A percentile compares a stretch with the other conserved stretches of the same genome.
These are phyloP conservation scores for Mesaphorura yosii DNA, from an alignment of 1,140 invertebrate species.

Conservation along the genomic window DNA sequence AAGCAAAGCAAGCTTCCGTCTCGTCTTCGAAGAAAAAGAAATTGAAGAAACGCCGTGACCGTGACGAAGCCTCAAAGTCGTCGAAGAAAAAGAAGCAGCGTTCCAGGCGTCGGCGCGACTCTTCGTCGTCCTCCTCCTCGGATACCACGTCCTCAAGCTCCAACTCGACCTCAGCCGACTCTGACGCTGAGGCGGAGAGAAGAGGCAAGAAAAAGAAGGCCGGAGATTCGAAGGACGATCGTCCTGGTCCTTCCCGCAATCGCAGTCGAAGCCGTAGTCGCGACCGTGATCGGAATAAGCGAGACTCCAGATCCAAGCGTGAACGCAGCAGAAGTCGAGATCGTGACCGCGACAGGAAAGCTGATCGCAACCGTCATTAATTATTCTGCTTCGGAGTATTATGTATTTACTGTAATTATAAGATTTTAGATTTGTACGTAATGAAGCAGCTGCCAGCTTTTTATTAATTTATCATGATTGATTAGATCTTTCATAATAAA, in stretches of 20 bases:
- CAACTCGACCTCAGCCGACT: not conserved
- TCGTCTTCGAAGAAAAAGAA: slow-evolving; percentile 19
- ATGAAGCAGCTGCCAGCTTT: too few relatives aligned
- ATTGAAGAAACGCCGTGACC: slow-evolving; percentile 33
- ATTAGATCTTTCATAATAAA: too few relatives aligned
- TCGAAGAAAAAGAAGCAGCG: slow-evolving; percentile 40
- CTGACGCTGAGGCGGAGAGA: not conserved
- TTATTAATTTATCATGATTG: too few relatives aligned
- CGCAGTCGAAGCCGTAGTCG: not conserved
- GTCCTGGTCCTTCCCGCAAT: not conserved
- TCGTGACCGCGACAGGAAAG: too few relatives aligned
- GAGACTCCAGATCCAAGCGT: too few relatives aligned
- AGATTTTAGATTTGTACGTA: too few relatives aligned
- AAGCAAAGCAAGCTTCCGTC: too few relatives aligned
- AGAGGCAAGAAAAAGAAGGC: not conserved
- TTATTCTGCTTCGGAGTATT: too few relatives aligned
- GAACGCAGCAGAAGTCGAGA: too few relatives aligned
- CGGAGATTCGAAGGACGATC: not conserved
- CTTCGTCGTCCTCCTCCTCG: not conserved
- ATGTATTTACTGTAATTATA: too few relatives aligned
- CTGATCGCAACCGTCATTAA: too few relatives aligned
- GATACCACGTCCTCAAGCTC: not conserved
- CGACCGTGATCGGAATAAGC: slow-evolving; percentile 1
- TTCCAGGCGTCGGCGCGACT: too few relatives aligned
- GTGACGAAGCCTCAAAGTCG: not conserved